These are phyloP conservation scores for Psylliodes chrysocephalus DNA, from an alignment of 2,888 invertebrate genomes.

Conservation along the genomic window DNA sequence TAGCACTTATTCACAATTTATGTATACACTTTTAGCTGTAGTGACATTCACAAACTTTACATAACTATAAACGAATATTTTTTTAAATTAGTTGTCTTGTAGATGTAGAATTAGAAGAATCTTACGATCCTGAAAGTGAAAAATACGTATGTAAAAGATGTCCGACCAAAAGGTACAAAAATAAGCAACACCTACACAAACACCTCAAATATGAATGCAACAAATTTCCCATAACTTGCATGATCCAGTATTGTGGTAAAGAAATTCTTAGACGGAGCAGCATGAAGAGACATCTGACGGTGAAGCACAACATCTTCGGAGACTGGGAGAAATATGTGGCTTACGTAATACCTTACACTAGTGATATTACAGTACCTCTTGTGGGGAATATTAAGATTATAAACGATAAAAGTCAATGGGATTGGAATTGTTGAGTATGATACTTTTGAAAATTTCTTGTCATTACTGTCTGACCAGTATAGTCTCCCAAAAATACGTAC, in stretches of 20 bases:
- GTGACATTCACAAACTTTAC: no score
- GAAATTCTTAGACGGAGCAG: conserved; percentile 45
- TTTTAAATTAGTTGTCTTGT: no score
- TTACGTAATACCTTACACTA: not conserved
- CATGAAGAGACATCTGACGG: conserved; percentile 44
- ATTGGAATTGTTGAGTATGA: no score
- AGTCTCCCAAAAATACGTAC: no score
- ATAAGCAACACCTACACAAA: conserved; percentile 31
- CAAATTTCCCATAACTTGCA: conserved; percentile 31
- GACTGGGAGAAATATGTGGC: conserved; percentile 13
- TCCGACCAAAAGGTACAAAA: conserved; percentile 33
- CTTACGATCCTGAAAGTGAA: not conserved
- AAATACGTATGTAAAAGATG: conserved; percentile 9
- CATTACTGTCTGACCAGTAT: no score
- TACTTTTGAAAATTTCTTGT: no score
- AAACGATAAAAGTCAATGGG: not conserved
- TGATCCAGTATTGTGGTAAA: conserved; percentile 34
- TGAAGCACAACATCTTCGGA: not conserved
- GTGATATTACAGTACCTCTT: not conserved
- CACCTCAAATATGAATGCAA: conserved; percentile 43
- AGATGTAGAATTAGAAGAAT: not conserved
- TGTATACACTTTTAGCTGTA: no score
- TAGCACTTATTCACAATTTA: no score
- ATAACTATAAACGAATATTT: no score
- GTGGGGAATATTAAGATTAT: not conserved